Conservation (phyloP, 1,140 invertebrate species). For the Harpegnathos saltator region DNA sequence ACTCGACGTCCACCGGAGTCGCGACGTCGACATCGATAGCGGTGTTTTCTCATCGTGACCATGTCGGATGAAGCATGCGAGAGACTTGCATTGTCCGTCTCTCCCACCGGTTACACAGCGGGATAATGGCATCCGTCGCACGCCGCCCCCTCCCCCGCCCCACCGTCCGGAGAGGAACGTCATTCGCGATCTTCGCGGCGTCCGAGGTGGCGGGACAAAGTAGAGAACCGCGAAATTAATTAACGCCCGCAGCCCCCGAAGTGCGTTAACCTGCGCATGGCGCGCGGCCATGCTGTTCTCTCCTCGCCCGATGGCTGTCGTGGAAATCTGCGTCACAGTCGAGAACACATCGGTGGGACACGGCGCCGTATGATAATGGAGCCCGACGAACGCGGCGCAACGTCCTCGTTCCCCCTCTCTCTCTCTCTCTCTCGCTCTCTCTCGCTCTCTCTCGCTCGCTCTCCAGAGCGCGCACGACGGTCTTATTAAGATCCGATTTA, state of each 20-base stretch:
- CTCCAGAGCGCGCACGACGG: background rate
- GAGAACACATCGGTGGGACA: background rate
- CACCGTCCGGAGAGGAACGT: background rate
- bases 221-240: slow-evolving; percentile 11
- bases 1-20: too few relatives aligned
- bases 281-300: background rate
- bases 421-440: too few relatives aligned
- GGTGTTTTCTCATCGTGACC: too few relatives aligned
- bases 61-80: too few relatives aligned
- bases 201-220: background rate
- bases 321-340: background rate
- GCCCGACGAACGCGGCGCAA: background rate
- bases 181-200: background rate
- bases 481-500: slow-evolving; percentile 63
- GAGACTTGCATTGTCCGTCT: too few relatives aligned
- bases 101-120: too few relatives aligned
- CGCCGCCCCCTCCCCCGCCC: too few relatives aligned
- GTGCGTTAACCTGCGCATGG: background rate
- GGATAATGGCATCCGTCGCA: too few relatives aligned
- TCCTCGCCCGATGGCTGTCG: background rate
- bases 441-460: background rate
- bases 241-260: background rate
- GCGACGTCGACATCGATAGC: too few relatives aligned
- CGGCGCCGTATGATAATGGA: slow-evolving; percentile 6
- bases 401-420: background rate